Evolutionary conservation across 2,797 vertebrate genomes (phyloP).

Genomic region (Bryconaethiops microstoma): DNA sequence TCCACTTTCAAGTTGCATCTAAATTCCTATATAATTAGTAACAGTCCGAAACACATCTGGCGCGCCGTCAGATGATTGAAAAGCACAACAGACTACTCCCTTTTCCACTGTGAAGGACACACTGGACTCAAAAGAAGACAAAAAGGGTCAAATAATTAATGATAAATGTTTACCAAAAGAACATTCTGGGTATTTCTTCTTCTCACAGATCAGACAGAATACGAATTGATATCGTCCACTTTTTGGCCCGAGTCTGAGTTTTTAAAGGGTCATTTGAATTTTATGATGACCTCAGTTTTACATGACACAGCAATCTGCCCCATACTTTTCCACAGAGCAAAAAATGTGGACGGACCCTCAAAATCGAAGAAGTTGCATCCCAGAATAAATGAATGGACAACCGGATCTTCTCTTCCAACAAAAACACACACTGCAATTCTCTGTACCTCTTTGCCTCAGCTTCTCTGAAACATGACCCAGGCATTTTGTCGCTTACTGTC

Average conservation of each 20-base stretch:
- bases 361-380: not conserved
- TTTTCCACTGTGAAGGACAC: constrained; percentile 77
- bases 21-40: constrained; percentile 25
- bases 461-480: constrained; percentile 34
- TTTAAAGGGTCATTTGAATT: constrained; percentile 25
- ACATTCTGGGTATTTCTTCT: not conserved
- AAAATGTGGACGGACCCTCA: not conserved
- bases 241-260: not conserved
- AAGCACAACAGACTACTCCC: constrained; percentile 82
- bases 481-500: not conserved
- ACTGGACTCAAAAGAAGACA: constrained; percentile 26
- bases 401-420: constrained; percentile 24
- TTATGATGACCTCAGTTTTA: constrained; percentile 22
- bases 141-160: not conserved
- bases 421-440: constrained; percentile 25
- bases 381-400: constrained; percentile 17
- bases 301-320: constrained; percentile 27
- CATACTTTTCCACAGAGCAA: constrained; percentile 10
- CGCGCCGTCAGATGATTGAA: constrained; percentile 48
- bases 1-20: constrained; percentile 4
- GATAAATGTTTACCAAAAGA: constrained; percentile 21
- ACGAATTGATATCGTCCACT: not conserved
- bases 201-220: not conserved
- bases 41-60: constrained; percentile 30
- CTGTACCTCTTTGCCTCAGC: constrained; percentile 30